Evolutionary conservation across 2,888 invertebrate genomes (phyloP), one percentile per base, ranked within the genome.

Genomic region (Invenusta paracnida): DNA sequence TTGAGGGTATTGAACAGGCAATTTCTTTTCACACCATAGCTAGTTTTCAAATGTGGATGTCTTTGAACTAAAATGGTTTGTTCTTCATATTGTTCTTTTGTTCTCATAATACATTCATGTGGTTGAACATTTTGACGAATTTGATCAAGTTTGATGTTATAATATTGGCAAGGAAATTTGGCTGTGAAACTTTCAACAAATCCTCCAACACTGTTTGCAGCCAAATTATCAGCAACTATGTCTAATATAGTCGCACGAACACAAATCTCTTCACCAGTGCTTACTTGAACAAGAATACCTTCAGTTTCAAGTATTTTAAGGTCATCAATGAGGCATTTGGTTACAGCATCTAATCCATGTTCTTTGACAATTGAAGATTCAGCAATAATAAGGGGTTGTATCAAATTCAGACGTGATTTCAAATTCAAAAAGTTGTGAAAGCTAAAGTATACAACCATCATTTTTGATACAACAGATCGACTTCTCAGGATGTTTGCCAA

Each of bases 11-110:
- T 79, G 11, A 79, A 79, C 28, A 79, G 11, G 28, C 79, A 11
- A n/a, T 79, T 79, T 79, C 79, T 79, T n/a, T 79, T 79, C n/a
- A 79, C 28, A 25, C 79, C 79, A 27, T 79, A 79, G n/a, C 2
- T 11, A 79, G 25, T 79, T 79, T 79, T 23, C 11, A 79, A n/a
- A 5, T 79, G 5, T 23, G 25, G 23, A 5, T 11, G 25, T 5
- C 28, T 23, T 79, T 79, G 5, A 23, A 79, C 79, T 11, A 79
- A n/a, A 2, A 25, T 5, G 28, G 5, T 5, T 79, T 79, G 79
- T 11, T 23, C n/a, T 5, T 2, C n/a, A 79, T 79, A 79, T 27
- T 79, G 79, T 5, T 79, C 79, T 11, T 5, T 23, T 11, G 79
- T 79, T 79, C 79, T 2, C 2, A 2, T 11, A 11, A 5, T n/a